Evolutionary conservation across 2,113 vertebrate species (phyloP), one percentile per base, ranked within the genome.

Genomic region (Cryptomyrus ogoouensis): DNA sequence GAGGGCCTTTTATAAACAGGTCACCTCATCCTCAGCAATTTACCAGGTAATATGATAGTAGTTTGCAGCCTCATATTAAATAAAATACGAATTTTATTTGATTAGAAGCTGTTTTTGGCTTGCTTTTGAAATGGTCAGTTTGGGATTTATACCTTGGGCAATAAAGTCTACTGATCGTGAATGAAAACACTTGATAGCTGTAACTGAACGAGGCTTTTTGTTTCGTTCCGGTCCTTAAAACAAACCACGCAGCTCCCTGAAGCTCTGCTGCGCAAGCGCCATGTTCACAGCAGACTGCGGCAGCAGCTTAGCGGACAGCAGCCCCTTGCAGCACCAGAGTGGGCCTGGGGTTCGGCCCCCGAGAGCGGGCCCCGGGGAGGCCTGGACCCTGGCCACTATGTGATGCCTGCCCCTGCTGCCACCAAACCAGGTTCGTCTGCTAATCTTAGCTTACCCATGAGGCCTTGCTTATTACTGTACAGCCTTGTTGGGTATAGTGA

Each of bases 291-390:
- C 39, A 31, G 13, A 13, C 35, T 24, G 3, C 17, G 21, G 70
- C 31, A 24, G 35, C 50, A 88, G 86, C 53, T 10, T 24, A 87
- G 66, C 87, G 74, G 74, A 89, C 35, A 83, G 46, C 91, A 91
- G 94, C 88, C 93, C 88, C 92, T 91, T 92, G 89, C 92, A 95
- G 92, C 94, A 94, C 93, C 92, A 93, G 92, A 90, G 86, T 87
- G 87, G 19, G 86, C 74, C 83, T 85, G 89, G 91, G 89, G 90
- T 70, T 66, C 15, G 56, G 86, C 91, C 87, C 58, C 80, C 52
- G 53, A 80, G 90, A 66, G 90, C 47, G 84, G 85, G 49, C 50
- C 31, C 50, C 17, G 2, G 50, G 8, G 56, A 62, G 56, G 21
- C 56, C 87, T 42, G 13, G 87, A 44, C 7, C 39, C 8, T 12